Conservation (phyloP, 2,888 invertebrate species). For the Panorpa germanica region DNA sequence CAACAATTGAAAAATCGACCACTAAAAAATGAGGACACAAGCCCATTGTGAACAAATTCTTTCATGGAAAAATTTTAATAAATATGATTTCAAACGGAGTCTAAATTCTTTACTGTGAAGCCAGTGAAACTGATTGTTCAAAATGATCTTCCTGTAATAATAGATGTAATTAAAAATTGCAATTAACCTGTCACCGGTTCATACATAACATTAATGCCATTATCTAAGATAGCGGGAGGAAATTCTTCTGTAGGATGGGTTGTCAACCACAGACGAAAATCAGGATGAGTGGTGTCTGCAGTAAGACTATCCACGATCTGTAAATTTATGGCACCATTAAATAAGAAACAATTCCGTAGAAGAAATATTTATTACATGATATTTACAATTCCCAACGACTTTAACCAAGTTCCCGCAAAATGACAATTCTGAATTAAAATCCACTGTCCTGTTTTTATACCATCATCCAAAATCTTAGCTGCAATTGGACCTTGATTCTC, state of each 20-base stretch:
- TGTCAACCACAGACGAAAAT: constrained; percentile 88
- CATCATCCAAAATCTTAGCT: constrained; percentile 67
- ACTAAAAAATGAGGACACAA: too few relatives aligned
- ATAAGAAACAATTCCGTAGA: background rate
- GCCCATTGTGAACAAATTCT: too few relatives aligned
- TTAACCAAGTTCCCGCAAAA: constrained; percentile 90
- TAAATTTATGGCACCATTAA: too few relatives aligned
- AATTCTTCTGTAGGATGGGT: constrained; percentile 85
- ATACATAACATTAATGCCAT: constrained; percentile 92
- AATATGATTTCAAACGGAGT: too few relatives aligned
- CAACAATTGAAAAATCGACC: too few relatives aligned
- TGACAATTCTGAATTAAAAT: constrained; percentile 92
- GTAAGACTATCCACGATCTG: constrained; percentile 68
- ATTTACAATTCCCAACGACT: constrained; percentile 65
- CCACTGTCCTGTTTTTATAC: constrained; percentile 74
- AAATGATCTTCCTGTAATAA: too few relatives aligned
- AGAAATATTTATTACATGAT: constrained; percentile 1
- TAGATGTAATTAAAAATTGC: too few relatives aligned
- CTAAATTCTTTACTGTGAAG: too few relatives aligned
- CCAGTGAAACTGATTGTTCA: too few relatives aligned
- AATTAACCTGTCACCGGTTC: constrained; percentile 91
- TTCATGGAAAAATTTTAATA: too few relatives aligned
- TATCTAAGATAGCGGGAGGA: constrained; percentile 79
- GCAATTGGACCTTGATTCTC: constrained; percentile 91
- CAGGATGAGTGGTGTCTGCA: constrained; percentile 68